Base-by-base conservation (phyloP, 2,888 invertebrate genomes). In the Cistogaster globosa region DNA sequence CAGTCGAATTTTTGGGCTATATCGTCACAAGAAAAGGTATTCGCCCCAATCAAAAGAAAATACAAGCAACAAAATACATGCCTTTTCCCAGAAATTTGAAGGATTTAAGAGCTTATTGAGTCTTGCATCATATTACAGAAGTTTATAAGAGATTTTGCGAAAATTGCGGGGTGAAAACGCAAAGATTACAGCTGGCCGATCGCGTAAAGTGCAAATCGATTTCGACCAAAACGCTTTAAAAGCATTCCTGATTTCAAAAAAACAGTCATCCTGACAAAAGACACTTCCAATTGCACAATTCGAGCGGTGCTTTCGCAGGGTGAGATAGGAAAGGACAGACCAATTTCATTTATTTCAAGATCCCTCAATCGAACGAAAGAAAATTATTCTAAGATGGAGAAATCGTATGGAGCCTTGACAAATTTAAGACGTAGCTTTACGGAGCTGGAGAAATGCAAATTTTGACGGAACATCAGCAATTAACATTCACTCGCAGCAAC, bases 81-180 rank as follows among this genome's bases (percentile, higher is more conserved):
- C 72, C 62, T 4, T 51, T 62, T 11, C 85, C 83, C 4, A 45
- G 26, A 12, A 87, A 71, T 48, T 58, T 86, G 0, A 87, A 87
- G 45, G 86, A 12, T 65, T 87, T 0, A 82, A 86, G 45, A 51
- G 75, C 2, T 87, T 88, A 51, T 20, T 84, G 0, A 85, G 86
- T 2, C 51, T 86, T 11, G 62, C 84, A 0, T 83, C 82, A 0
- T 87, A 86, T 32, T 87, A 87, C 51, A 79, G 20, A 77, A 74
- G 7, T 87, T 87, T 55, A 85, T 87, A 1, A 74, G 65, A 6
- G 82, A 88, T 36, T 87, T 84, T 48, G 86, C 83, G 0, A 79
- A 79, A 53, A 69, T 83, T n/a, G 77, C 80, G 86, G 75, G 84
- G 80, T n/a, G 82, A 84, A 58, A 87, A 86, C 7, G 83, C 84